Evolutionary conservation across 2,888 invertebrate species (phyloP).

Genomic region (Drosophila pseudotalamancana): DNA sequence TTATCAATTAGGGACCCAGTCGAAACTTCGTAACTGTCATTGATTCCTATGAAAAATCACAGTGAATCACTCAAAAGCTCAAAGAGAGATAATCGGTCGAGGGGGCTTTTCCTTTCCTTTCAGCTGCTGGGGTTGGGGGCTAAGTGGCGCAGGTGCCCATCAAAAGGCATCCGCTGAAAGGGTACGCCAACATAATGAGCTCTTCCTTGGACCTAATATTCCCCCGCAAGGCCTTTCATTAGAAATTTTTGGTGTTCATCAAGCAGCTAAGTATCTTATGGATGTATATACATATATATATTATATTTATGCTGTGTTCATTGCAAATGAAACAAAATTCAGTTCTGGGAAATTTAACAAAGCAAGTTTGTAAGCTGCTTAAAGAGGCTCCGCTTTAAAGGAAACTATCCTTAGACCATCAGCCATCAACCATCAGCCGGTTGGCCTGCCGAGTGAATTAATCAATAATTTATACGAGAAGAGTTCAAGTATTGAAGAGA

Average conservation of each 20-base stretch:
- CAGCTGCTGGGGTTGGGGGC: slow-evolving; percentile 8
- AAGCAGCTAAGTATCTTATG: slow-evolving; percentile 41
- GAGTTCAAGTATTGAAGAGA: slow-evolving; percentile 49
- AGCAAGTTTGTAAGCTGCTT: not conserved
- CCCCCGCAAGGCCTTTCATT: slow-evolving; percentile 41
- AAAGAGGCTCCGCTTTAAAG: slow-evolving; percentile 35
- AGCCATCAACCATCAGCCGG: slow-evolving; percentile 16
- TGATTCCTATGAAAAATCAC: slow-evolving; percentile 74
- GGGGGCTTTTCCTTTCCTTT: too few relatives aligned
- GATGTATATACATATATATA: too few relatives aligned
- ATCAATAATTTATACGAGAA: slow-evolving; percentile 71
- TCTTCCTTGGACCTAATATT: slow-evolving; percentile 20
- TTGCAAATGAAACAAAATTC: slow-evolving; percentile 8
- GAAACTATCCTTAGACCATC: slow-evolving; percentile 20
- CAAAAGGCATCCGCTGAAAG: slow-evolving; percentile 43
- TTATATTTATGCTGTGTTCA: slow-evolving; percentile 3
- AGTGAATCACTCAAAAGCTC: slow-evolving; percentile 59
- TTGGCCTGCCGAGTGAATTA: slow-evolving; percentile 49
- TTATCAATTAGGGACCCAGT: slow-evolving; percentile 67
- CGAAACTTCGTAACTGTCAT: slow-evolving; percentile 31
- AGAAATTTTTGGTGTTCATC: slow-evolving; percentile 26
- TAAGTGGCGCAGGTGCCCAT: slow-evolving; percentile 38
- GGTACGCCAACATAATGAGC: slow-evolving; percentile 41
- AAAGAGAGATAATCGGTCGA: slow-evolving; percentile 46
- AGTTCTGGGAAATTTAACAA: not conserved